Base-by-base conservation (phyloP, 2,888 invertebrate species). In the Asteroscopus sphinx region DNA sequence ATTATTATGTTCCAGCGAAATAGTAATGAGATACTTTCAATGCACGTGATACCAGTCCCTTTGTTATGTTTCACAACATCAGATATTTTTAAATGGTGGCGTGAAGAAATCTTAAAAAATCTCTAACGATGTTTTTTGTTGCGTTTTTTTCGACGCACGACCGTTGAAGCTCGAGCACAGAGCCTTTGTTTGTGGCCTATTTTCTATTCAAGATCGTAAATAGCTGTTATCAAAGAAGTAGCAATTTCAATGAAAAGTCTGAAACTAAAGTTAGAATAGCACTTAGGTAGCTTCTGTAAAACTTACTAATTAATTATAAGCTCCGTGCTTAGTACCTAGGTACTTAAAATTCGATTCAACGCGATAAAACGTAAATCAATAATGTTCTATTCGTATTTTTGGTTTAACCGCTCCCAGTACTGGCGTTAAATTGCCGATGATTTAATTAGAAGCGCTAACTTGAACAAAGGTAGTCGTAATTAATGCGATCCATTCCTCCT, bases 401-500 rank as follows among this genome's bases (percentile, higher is more conserved):
- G 6, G 4, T 35, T 25, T 21, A 52, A 47, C 45, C 32, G 39
- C 46, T 28, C 11, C 37, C 33, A 25, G 57, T 63, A 49, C 44
- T 26, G 46, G 37, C 44, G 35, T 55, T 60, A 40, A 68, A 51
- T 61, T 62, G 44, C 42, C 37, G 60, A 54, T 54, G 53, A 65
- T 71, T 71, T 49, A 51, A 71, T 68, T 66, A 66, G 21, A 37
- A 44, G 62, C 60, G 26, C 47, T 52, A 72, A 66, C 61, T 68
- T 71, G 51, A 47, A 71, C 68, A 71, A 71, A 9, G 44, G 47
- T 45, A 40, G 52, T 45, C 26, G 37, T 61, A 56, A 58, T 70
- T 63, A 70, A 68, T 51, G 6, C 57, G 47, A 69, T 51, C 55
- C 64, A 46, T 49, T 65, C 46, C 35, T 47, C 9, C 35, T 47